Percentiles rank a stretch among this genome's conserved stretches.
These are phyloP conservation scores for Sceloporus tristichus DNA, from an alignment of 2,113 vertebrate species.

Conservation along the genomic window DNA sequence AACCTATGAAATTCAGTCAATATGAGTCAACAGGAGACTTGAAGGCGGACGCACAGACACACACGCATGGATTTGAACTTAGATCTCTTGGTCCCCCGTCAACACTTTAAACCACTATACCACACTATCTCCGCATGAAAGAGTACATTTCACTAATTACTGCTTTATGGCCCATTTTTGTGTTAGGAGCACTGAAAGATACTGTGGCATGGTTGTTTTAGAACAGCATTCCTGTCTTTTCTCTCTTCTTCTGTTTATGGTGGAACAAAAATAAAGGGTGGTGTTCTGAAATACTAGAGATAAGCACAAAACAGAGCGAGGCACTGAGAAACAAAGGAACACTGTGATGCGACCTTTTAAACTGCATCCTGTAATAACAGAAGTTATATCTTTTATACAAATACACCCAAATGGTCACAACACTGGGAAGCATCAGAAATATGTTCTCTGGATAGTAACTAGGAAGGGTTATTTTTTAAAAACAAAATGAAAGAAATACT, in stretches of 20 bases:
- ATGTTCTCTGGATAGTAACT: not conserved
- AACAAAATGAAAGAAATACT: constrained; percentile 1
- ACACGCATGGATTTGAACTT: too few relatives aligned
- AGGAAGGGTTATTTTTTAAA: not conserved
- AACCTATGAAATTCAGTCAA: too few relatives aligned
- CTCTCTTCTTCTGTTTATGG: constrained; percentile 12
- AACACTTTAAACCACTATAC: too few relatives aligned
- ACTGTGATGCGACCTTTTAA: constrained; percentile 30
- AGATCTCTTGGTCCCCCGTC: too few relatives aligned
- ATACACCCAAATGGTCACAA: constrained; percentile 5
- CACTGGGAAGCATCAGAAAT: not conserved
- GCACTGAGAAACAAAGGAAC: constrained; percentile 37
- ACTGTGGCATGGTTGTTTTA: not conserved
- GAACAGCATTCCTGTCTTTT: not conserved
- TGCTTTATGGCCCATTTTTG: not conserved
- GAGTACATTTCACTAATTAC: too few relatives aligned
- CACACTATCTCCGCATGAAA: not conserved
- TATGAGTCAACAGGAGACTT: too few relatives aligned
- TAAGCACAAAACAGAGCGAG: constrained; percentile 12
- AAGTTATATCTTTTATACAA: constrained; percentile 33
- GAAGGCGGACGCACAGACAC: too few relatives aligned
- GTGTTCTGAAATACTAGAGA: constrained; percentile 44
- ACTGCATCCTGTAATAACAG: not conserved
- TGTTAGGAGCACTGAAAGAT: not conserved
- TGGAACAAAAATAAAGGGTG: constrained; percentile 17